Base-by-base conservation (phyloP, 2,888 invertebrate species). In the Chymomyza fuscimana region DNA sequence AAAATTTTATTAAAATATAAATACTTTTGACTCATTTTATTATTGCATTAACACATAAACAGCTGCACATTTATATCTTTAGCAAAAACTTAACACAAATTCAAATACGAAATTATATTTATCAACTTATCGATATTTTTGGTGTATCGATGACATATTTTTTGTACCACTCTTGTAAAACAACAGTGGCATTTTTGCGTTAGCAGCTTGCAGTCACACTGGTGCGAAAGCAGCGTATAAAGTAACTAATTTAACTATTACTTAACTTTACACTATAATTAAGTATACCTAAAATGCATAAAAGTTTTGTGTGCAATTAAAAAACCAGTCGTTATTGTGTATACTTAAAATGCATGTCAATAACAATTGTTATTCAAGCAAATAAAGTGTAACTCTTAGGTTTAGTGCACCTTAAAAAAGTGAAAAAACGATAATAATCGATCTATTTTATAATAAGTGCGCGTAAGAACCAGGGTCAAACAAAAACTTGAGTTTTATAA, bases 211-310 rank as follows among this genome's bases (percentile, higher is more conserved):
- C 54, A 54, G 54, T 54, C 16, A 16, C 16, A 22, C 16, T 54
- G 54, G 16, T 54, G 9, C 54, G 19, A 54, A 46, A n/a, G 61
- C 61, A 40, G 16, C 61, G 7, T 12, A 19, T 4, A 22, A 22
- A 3, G 36, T 29, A 61, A 61, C 40, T 19, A 59, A 59, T 29
- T 32, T 61, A 61, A 40, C 40, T 61, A 60, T 60, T 29, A 19
- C 29, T 61, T 9, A 61, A 16, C 15, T n/a, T 40, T 40, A n/a
- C 2, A 61, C 2, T 40, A 61, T 32, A 61, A 12, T 12, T 16
- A 19, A 40, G n/a, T 40, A 61, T 10, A 61, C 5, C 2, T 3
- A 61, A 32, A 61, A 15, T 19, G n/a, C 61, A 5, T n/a, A 46
- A 29, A 32, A 36, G 61, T 61, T 5, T 29, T 54, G 54, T 54